Percentiles rank a stretch among this genome's conserved stretches.
phyloP scores from a whole-genome alignment of 2,888 invertebrate genomes.

The Lamellibrachia satsuma region DNA sequence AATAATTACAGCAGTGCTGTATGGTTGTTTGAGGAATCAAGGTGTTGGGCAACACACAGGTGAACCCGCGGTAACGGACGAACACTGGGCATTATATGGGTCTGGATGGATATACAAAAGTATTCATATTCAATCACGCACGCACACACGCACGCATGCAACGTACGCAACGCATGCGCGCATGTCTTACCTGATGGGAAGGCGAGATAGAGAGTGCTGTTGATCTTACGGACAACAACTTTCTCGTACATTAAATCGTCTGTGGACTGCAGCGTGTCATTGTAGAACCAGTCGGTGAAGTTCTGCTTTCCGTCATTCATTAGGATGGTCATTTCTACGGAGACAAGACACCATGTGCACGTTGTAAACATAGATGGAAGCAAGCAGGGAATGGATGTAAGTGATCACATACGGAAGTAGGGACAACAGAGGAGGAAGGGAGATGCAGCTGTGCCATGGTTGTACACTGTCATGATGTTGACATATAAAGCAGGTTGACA shows the following conservation, averaged over 20 bases:
- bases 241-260: neutral
- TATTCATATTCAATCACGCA: too few species aligned
- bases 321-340: slow-evolving; percentile 14
- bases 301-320: neutral
- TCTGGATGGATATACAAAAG: too few species aligned
- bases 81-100: too few species aligned
- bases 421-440: neutral
- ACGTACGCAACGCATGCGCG: too few species aligned
- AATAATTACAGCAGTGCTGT: too few species aligned
- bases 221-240: neutral
- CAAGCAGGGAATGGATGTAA: neutral
- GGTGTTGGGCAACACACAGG: too few species aligned
- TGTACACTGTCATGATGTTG: too few species aligned
- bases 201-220: neutral
- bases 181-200: neutral
- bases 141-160: too few species aligned
- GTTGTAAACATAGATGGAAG: neutral
- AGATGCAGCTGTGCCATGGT: too few species aligned
- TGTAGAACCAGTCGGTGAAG: slow-evolving; percentile 24
- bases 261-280: neutral
- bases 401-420: neutral
- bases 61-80: too few species aligned
- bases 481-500: too few species aligned
- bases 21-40: too few species aligned
- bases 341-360: neutral